Evolutionary conservation across 2,888 invertebrate genomes (phyloP), one percentile per base, ranked within the genome.

Genomic region (Agrochola litura): DNA sequence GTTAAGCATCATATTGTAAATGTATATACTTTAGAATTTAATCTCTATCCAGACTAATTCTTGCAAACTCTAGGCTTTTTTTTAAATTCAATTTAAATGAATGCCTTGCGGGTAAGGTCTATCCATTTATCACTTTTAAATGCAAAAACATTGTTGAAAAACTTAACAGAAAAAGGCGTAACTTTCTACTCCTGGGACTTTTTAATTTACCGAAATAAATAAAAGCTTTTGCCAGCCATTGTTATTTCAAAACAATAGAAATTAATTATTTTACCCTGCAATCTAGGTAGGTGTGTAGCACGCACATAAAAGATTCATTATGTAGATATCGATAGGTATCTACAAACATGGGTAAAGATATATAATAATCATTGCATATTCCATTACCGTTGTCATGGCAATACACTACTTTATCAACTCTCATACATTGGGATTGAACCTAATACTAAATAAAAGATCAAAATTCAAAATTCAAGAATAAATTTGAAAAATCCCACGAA

Each of bases 111-210:
- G 73, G 66, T 60, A 22, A 67, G 54, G 49, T 60, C 25, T 63
- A 76, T 73, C 49, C 83, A 83, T 83, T 83, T 76, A 83, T 83
- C 83, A 83, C 76, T 71, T 81, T 67, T 67, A 76, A 83, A 83
- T 76, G 37, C 19, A 67, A 83, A 82, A 80, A 80, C 63, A 52
- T 68, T 76, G 63, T 83, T 37, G 41, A 73, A 80, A 61, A 71
- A 67, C 63, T 76, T 73, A 80, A 73, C 70, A 76, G 46, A 80
- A 79, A 80, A 83, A 83, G 83, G 72, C 76, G 76, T 76, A 69
- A 69, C 72, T 66, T 82, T 73, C 49, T n/a, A 60, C 61, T 58
- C 79, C 0, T 60, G 56, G 37, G 79, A 80, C 67, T 69, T 60
- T 30, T 79, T 66, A 63, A 58, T 64, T 66, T 49, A n/a, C 41